Evolutionary conservation across 1,140 invertebrate genomes (phyloP).

Genomic region (Pentalonia nigronervosa): DNA sequence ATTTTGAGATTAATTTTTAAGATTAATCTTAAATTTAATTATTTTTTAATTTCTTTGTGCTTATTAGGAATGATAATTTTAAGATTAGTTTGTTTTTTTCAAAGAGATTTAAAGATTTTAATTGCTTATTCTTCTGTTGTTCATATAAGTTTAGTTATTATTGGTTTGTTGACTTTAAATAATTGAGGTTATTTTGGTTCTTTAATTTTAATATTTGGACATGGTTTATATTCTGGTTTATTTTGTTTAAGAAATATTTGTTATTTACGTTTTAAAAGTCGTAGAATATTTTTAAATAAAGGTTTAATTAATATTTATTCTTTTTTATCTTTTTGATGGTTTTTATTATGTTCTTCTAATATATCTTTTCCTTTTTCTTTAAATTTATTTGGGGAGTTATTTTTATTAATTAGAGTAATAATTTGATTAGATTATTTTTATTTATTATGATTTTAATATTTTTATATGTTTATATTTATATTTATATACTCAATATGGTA

Average conservation of each 20-base stretch:
- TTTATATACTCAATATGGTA: too few species aligned
- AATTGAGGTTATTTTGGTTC: not conserved
- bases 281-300: not conserved
- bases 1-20: too few species aligned
- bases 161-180: not conserved
- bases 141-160: slow-evolving; percentile 14
- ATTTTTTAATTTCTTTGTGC: too few species aligned
- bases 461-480: too few species aligned
- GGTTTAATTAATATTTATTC: slow-evolving; percentile 4
- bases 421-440: too few species aligned
- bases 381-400: not conserved
- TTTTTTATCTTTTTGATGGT: not conserved
- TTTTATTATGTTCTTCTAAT: slow-evolving; percentile 4
- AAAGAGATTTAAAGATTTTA: not conserved
- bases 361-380: slow-evolving; percentile 15
- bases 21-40: too few species aligned
- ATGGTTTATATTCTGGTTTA: slow-evolving; percentile 18
- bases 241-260: slow-evolving; percentile 25
- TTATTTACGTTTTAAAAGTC: slow-evolving; percentile 19
- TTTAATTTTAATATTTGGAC: not conserved
- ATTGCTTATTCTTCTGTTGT: slow-evolving; percentile 6
- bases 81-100: not conserved
- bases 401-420: too few species aligned
- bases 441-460: too few species aligned
- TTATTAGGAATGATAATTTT: not conserved